Percentiles rank a stretch among this genome's conserved stretches.
Evolutionary conservation across 2,888 invertebrate genomes (phyloP).

Genomic region (Xylota segnis): DNA sequence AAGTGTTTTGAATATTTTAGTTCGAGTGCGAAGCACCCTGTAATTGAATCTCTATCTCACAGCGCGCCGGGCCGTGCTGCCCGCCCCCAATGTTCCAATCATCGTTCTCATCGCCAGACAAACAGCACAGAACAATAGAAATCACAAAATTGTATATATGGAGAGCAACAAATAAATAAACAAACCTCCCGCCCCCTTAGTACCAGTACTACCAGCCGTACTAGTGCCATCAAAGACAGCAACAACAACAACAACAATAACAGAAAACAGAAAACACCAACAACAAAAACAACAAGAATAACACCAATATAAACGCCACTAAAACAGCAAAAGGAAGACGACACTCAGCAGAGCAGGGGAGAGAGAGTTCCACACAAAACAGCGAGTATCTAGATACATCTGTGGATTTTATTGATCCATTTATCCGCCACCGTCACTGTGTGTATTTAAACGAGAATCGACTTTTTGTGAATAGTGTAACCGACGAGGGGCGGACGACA

Average conservation of each 20-base stretch:
- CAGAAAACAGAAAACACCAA: constrained; percentile 4
- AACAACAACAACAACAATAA: constrained; percentile 54
- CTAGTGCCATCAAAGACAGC: constrained; percentile 31
- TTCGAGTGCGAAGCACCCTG: constrained; percentile 71
- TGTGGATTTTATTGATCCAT: constrained; percentile 77
- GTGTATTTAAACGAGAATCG: constrained; percentile 69
- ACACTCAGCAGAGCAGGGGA: not conserved
- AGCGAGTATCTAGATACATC: constrained; percentile 69
- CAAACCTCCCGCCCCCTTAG: constrained; percentile 38
- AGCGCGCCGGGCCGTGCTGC: no score
- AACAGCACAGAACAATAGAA: constrained; percentile 65
- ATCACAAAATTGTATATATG: constrained; percentile 66
- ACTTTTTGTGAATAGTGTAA: constrained; percentile 67
- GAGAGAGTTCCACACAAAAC: not conserved
- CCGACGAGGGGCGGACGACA: constrained; percentile 42
- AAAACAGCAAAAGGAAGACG: constrained; percentile 38
- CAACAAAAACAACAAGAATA: constrained; percentile 58
- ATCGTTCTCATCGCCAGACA: constrained; percentile 45
- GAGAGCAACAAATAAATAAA: constrained; percentile 75
- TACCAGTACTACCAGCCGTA: constrained; percentile 9
- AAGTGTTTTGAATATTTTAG: constrained; percentile 77
- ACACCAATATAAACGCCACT: constrained; percentile 59
- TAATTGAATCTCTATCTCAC: constrained; percentile 69
- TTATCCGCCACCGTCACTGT: constrained; percentile 71
- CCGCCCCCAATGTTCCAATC: constrained; percentile 1